phyloP scores from a whole-genome alignment of 2,113 vertebrate species.

The Microcebus lehilahytsara region DNA sequence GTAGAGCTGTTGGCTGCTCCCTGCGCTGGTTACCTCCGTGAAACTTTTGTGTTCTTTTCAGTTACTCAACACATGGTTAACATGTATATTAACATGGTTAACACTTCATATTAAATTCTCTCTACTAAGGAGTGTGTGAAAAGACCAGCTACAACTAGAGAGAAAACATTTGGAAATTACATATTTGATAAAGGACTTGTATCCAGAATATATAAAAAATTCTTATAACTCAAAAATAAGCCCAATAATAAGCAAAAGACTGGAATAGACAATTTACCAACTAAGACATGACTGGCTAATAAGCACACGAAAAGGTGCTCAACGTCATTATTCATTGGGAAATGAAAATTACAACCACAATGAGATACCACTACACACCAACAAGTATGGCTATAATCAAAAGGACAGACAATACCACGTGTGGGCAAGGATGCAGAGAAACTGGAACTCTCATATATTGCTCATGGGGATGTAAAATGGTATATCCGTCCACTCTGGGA shows the following conservation, averaged over 20 bases:
- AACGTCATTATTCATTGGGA: neutral
- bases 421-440: neutral
- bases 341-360: neutral
- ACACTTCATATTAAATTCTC: neutral
- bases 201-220: neutral
- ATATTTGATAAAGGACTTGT: neutral
- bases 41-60: neutral
- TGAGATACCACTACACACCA: neutral
- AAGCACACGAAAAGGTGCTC: neutral
- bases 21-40: neutral
- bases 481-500: neutral
- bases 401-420: neutral
- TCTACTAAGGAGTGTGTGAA: neutral
- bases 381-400: neutral
- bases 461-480: neutral
- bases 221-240: neutral
- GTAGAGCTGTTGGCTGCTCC: neutral
- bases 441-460: neutral
- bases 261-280: neutral
- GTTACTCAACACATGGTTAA: neutral
- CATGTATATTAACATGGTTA: neutral
- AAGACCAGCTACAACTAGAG: neutral
- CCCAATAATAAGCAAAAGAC: neutral
- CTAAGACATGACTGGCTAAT: neutral
- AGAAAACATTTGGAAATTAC: slow-evolving; percentile 8